Evolutionary conservation across 2,797 vertebrate genomes (phyloP), one percentile per base, ranked within the genome.

Genomic region (Hypotaenidia philippensis): DNA sequence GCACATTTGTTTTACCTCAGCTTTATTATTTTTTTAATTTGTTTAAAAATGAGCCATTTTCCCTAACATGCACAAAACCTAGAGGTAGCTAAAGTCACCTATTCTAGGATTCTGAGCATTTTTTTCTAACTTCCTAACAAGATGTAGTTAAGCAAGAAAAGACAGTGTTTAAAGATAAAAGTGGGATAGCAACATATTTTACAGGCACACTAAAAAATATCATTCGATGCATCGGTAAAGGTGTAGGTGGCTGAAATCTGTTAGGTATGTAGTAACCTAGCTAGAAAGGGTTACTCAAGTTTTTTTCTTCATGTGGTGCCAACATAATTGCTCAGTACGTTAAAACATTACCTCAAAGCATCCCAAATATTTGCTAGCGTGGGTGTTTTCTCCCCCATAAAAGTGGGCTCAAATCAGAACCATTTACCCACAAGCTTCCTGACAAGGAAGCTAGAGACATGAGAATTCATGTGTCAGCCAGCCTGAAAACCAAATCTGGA

Each of bases 271-370:
- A 63, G 47, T 47, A 92, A 91, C 55, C 63, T 59, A 83, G 31
- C 53, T 86, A 84, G 65, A 90, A 89, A 83, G 50, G 60, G 69
- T 87, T 89, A 71, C 27, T 80, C 68, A 44, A 44, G 14, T 32
- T 77, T 92, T 65, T 80, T 75, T 77, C 52, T 79, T 82, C 56
- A 20, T 52, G 49, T 77, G 14, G 60, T 83, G 19, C 32, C 68
- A 88, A 82, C 2, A 15, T 41, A 93, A 91, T 75, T 92, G 44
- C 80, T 93, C 76, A 93, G 40, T 50, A 52, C 34, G 40, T 93
- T 94, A 90, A 91, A 94, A 94, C 34, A 47, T 88, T 90, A 57
- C 45, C 61, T 82, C 31, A 55, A 86, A 95, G 70, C 59, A 86
- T 80, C 61, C 63, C 66, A 93, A 93, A 88, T 93, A 96, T 88